Evolutionary conservation across 2,888 invertebrate species (phyloP).

Genomic region (Gortyna flavago): DNA sequence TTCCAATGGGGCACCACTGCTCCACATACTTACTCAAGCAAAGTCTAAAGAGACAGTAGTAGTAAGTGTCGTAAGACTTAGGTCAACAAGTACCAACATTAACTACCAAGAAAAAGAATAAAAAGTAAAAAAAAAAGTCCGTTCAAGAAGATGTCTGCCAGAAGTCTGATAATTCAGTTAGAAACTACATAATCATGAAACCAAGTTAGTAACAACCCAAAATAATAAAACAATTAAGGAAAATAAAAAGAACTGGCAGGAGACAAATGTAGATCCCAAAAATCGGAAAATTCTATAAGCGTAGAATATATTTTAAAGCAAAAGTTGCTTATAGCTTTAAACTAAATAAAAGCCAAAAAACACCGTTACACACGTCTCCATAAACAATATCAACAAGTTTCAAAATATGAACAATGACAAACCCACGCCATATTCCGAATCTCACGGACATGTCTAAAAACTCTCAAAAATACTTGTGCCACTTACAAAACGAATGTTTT

Average conservation of each 20-base stretch:
- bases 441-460: slow-evolving; percentile 45
- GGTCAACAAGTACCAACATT: neutral
- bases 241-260: neutral
- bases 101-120: too few relatives aligned
- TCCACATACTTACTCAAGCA: neutral
- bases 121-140: too few relatives aligned
- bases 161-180: neutral
- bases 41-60: neutral
- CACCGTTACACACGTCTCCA: slow-evolving; percentile 8
- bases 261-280: too few relatives aligned
- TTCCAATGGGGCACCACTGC: neutral
- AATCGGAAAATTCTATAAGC: neutral
- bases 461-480: slow-evolving; percentile 33
- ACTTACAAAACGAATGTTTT: slow-evolving; percentile 46
- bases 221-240: neutral
- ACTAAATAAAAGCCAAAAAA: neutral
- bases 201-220: neutral
- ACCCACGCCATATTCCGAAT: slow-evolving; percentile 46
- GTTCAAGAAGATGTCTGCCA: too few relatives aligned
- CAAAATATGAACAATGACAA: slow-evolving; percentile 52
- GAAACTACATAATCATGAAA: neutral
- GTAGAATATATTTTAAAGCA: too few relatives aligned
- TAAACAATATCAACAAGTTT: slow-evolving; percentile 26
- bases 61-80: neutral
- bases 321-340: neutral